Evolutionary conservation across 2,888 invertebrate genomes (phyloP).

Genomic region (Tinea semifulvella): DNA sequence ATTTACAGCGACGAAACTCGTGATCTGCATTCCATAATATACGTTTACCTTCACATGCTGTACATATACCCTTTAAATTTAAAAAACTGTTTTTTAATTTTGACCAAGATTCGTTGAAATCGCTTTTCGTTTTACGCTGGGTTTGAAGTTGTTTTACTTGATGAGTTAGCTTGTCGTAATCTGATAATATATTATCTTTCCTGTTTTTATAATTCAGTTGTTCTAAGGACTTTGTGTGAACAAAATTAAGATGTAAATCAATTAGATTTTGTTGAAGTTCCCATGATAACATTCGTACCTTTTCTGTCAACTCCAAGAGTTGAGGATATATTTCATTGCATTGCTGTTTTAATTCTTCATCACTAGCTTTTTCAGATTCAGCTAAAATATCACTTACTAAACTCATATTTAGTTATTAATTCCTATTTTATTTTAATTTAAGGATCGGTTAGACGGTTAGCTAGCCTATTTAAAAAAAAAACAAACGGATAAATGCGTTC

Average conservation of each 20-base stretch:
- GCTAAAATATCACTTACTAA: conserved; percentile 45
- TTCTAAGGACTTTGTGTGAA: conserved; percentile 47
- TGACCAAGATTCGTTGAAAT: conserved; percentile 32
- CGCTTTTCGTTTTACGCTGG: conserved; percentile 30
- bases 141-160: conserved; percentile 31
- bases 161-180: conserved; percentile 30
- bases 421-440: too few species aligned
- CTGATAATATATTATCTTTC: conserved; percentile 36
- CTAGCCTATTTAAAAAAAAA: too few species aligned
- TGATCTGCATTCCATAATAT: conserved; percentile 44
- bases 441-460: too few species aligned
- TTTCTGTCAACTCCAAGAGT: conserved; percentile 43
- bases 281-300: conserved; percentile 47
- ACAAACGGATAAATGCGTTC: too few species aligned
- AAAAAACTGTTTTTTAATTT: conserved; percentile 33
- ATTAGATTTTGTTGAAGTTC: conserved; percentile 48
- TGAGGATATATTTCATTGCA: conserved; percentile 36
- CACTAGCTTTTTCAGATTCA: conserved; percentile 41
- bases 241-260: conserved; percentile 44
- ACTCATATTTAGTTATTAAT: conserved; percentile 46
- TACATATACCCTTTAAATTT: conserved; percentile 35
- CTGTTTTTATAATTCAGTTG: conserved; percentile 49
- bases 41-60: conserved; percentile 38
- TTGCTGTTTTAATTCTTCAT: conserved; percentile 39
- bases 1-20: conserved; percentile 44